Base-by-base conservation (phyloP, 2,888 invertebrate genomes). In the Palloptera scutellata region DNA sequence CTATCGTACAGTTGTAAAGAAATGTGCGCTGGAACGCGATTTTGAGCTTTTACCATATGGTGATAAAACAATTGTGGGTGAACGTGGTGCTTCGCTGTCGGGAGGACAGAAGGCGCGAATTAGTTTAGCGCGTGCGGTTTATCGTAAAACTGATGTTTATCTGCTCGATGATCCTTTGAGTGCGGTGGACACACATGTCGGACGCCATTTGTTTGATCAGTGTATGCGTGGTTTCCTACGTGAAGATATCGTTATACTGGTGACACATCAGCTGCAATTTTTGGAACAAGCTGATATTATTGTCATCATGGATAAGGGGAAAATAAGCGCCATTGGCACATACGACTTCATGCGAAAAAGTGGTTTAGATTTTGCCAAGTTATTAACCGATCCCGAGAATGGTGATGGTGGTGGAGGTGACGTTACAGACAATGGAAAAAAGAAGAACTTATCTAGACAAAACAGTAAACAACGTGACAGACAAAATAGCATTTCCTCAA, bases 181-280 rank as follows among this genome's bases (percentile, higher is more conserved):
- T 65, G 96, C 96, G 0, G 96, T 97, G 20, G 97, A 97, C 86
- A 90, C 95, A 0, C 93, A 94, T 81, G 96, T 97, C 1, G 94
- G 95, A 1, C 90, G 93, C 8, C 93, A 95, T 83, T 87, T 97
- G 75, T 97, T 96, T 84, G 93, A 96, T 70, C 81, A 84, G 69
- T 85, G 85, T 53, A 84, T 85, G 81, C 79, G 84, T 2, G 82
- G 81, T 1, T 85, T 76, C 74, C 82, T 95, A 66, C 86, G 86
- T 53, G 87, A 88, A 8, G 91, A 92, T 79, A 91, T 92, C 13
- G 89, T 91, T 0, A 85, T 95, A 51, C 85, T 95, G 64, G 91
- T 94, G 4, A 95, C 95, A 0, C 94, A 96, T 86, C 95, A 95
- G 81, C 83, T 94, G 64, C 95, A 95, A 81, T 94, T 92, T 75